These are phyloP conservation scores for Drosophila hydei DNA, from an alignment of 1,140 invertebrate genomes.

Conservation along the genomic window DNA sequence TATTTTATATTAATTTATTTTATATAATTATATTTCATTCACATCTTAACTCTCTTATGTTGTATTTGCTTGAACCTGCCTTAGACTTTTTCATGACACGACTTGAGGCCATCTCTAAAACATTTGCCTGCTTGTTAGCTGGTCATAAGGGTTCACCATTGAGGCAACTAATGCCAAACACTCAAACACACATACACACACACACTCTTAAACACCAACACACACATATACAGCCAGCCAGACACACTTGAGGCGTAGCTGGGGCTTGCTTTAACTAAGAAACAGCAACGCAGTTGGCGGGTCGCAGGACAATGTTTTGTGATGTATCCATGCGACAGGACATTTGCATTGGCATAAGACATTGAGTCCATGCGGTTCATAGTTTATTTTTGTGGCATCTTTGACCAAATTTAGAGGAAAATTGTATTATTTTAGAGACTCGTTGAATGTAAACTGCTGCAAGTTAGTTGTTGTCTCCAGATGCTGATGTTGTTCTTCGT, in stretches of 20 bases:
- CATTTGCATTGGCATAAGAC: slow-evolving; percentile 57
- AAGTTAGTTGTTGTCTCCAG: slow-evolving; percentile 15
- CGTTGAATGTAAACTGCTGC: slow-evolving; percentile 45
- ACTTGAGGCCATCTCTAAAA: background rate
- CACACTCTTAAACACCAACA: background rate
- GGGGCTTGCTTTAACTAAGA: slow-evolving; percentile 23
- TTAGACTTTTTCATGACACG: background rate
- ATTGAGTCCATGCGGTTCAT: slow-evolving; percentile 26
- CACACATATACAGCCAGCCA: background rate
- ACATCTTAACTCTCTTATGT: no score
- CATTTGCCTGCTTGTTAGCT: slow-evolving; percentile 38
- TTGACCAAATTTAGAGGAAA: slow-evolving; percentile 74
- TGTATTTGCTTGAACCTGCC: background rate
- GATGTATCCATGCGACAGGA: slow-evolving; percentile 36
- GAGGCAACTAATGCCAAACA: slow-evolving; percentile 30
- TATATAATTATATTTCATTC: no score
- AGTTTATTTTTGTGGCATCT: slow-evolving; percentile 45
- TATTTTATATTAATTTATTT: no score
- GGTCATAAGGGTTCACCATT: slow-evolving; percentile 18
- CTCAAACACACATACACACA: background rate
- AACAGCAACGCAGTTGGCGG: background rate
- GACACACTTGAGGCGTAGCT: slow-evolving; percentile 27
- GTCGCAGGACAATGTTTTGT: slow-evolving; percentile 21
- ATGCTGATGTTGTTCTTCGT: slow-evolving; percentile 7
- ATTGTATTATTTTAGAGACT: slow-evolving; percentile 78